Evolutionary conservation across 1,140 invertebrate species (phyloP).

Genomic region (Diploscapter pachys): DNA sequence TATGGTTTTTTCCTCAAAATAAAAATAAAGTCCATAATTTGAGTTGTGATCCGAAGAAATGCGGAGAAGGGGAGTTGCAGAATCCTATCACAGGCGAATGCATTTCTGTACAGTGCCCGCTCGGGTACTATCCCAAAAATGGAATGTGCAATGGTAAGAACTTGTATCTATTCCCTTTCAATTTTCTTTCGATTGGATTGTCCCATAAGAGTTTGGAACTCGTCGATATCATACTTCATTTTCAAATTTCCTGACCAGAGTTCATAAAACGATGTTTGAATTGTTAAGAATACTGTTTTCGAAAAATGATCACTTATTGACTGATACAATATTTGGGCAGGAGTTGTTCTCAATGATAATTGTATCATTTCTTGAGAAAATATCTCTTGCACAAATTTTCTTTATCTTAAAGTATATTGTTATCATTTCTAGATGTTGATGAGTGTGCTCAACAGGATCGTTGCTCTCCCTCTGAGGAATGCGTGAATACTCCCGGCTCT

Average conservation of each 20-base stretch:
- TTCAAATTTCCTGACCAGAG: too few species aligned
- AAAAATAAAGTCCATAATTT: neutral
- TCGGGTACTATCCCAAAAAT: conserved; percentile 62
- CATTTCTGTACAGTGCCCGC: conserved; percentile 60
- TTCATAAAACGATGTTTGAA: too few species aligned
- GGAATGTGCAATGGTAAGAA: conserved; percentile 64
- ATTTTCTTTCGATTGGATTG: too few species aligned
- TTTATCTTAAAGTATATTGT: neutral
- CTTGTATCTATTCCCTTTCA: neutral
- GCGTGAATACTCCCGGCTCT: conserved; percentile 82
- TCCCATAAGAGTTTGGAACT: too few species aligned
- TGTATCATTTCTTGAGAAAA: too few species aligned
- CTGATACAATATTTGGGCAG: too few species aligned
- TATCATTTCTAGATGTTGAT: conserved; percentile 71
- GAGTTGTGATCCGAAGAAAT: conserved; percentile 67
- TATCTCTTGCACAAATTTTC: neutral
- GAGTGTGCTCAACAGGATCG: conserved; percentile 72
- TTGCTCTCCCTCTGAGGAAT: conserved; percentile 72
- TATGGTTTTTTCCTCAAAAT: conserved; percentile 67
- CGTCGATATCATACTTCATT: too few species aligned
- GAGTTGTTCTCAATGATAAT: too few species aligned
- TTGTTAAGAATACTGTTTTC: too few species aligned
- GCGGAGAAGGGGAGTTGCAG: conserved; percentile 60
- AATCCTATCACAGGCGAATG: conserved; percentile 56
- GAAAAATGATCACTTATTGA: too few species aligned